phyloP scores from a whole-genome alignment of 2,888 invertebrate species.

The Acanthopleura granulata region DNA sequence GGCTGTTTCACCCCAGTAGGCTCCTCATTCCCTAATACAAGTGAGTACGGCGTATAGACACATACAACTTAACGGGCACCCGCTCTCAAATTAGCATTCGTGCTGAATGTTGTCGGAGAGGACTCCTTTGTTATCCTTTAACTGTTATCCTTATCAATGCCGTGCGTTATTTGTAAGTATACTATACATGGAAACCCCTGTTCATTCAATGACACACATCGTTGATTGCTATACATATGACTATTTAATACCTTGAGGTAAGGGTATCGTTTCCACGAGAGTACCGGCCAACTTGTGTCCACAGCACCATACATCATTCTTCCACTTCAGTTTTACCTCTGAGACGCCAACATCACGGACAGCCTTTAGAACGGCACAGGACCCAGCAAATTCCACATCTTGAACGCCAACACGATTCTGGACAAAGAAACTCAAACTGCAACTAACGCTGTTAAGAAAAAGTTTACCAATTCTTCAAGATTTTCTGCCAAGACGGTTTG shows the following conservation, averaged over 20 bases:
- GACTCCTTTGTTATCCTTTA: no score
- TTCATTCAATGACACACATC: no score
- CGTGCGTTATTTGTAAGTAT: no score
- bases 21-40: no score
- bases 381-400: constrained; percentile 38
- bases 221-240: no score
- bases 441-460: neutral
- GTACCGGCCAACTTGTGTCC: constrained; percentile 51
- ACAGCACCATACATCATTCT: constrained; percentile 50
- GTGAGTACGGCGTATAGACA: no score
- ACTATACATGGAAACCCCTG: no score
- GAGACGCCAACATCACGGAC: constrained; percentile 31
- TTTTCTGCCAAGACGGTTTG: neutral
- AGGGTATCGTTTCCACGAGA: constrained; percentile 34
- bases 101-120: no score
- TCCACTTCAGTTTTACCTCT: constrained; percentile 42
- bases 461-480: neutral
- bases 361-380: constrained; percentile 37
- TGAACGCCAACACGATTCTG: constrained; percentile 30
- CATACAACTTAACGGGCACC: no score
- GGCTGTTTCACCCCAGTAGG: no score
- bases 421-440: neutral
- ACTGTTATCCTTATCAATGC: no score
- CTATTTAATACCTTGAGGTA: neutral
- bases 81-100: no score